These are phyloP conservation scores for Anser brachyrhynchus DNA, from an alignment of 2,113 vertebrate genomes.

Conservation along the genomic window DNA sequence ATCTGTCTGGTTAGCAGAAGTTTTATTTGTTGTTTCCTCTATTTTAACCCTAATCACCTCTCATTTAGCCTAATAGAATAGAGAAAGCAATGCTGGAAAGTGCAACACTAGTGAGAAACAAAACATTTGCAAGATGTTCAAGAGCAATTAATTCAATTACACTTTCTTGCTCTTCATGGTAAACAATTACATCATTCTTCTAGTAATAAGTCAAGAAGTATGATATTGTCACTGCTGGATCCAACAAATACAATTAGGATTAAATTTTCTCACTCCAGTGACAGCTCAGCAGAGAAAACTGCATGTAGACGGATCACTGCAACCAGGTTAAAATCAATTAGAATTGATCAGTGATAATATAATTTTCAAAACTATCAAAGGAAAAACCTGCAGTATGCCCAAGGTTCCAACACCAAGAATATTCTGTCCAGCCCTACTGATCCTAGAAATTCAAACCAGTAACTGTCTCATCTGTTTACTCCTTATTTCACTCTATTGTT, in stretches of 20 bases:
- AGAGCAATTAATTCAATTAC: background rate
- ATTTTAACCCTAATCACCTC: background rate
- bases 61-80: background rate
- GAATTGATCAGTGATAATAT: slow-evolving; percentile 63
- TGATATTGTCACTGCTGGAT: slow-evolving; percentile 16
- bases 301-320: slow-evolving; percentile 25
- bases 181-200: slow-evolving; percentile 39
- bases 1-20: background rate
- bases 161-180: background rate
- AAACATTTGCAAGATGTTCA: slow-evolving; percentile 12
- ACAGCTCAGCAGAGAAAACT: slow-evolving; percentile 34
- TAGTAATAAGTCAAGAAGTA: slow-evolving; percentile 49
- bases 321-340: slow-evolving; percentile 71
- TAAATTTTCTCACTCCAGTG: slow-evolving; percentile 63
- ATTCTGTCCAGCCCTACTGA: background rate
- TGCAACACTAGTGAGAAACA: background rate
- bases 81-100: background rate
- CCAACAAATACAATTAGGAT: slow-evolving; percentile 47
- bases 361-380: slow-evolving; percentile 33
- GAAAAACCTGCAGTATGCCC: background rate
- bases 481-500: background rate
- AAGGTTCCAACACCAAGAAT: background rate
- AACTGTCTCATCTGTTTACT: background rate
- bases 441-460: background rate
- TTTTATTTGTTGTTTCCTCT: background rate